A percentile compares a stretch with the other conserved stretches of the same genome.
Conservation (phyloP, 2,888 invertebrate genomes). For the Idaea aversata region DNA sequence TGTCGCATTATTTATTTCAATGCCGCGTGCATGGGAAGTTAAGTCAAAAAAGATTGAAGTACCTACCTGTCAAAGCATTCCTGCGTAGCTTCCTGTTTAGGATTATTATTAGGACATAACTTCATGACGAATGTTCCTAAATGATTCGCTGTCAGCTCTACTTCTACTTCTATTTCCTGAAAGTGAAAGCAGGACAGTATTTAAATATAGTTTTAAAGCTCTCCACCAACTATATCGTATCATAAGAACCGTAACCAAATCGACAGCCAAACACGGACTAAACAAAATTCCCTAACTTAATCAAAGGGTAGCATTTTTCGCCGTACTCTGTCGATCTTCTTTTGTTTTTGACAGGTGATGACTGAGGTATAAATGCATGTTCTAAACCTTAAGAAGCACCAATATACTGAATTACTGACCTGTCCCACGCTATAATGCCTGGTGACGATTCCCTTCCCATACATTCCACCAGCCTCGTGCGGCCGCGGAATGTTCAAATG, state of each 20-base stretch:
- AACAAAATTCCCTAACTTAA: too few species aligned
- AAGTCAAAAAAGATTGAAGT: constrained; percentile 10
- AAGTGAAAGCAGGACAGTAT: constrained; percentile 7
- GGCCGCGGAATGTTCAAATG: constrained; percentile 86
- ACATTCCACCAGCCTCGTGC: constrained; percentile 93
- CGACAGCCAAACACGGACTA: too few species aligned
- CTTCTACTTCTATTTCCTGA: constrained; percentile 90
- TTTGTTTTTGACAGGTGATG: too few species aligned
- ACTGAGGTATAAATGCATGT: constrained; percentile 6
- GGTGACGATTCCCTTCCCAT: constrained; percentile 91
- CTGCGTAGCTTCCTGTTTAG: constrained; percentile 87
- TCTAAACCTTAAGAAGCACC: background rate
- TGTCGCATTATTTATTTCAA: too few species aligned
- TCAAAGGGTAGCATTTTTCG: too few species aligned
- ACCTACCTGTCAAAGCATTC: constrained; percentile 91
- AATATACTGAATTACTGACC: constrained; percentile 60
- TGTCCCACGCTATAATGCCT: constrained; percentile 91
- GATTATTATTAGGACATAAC: constrained; percentile 92
- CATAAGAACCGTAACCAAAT: too few species aligned
- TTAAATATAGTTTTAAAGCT: too few species aligned
- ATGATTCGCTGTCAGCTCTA: constrained; percentile 94
- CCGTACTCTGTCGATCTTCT: too few species aligned
- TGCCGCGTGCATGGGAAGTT: background rate
- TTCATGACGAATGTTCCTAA: constrained; percentile 92
- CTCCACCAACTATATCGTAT: too few species aligned